Evolutionary conservation across 2,888 invertebrate species (phyloP), one percentile per base, ranked within the genome.

Genomic region (Panzeria rudis): DNA sequence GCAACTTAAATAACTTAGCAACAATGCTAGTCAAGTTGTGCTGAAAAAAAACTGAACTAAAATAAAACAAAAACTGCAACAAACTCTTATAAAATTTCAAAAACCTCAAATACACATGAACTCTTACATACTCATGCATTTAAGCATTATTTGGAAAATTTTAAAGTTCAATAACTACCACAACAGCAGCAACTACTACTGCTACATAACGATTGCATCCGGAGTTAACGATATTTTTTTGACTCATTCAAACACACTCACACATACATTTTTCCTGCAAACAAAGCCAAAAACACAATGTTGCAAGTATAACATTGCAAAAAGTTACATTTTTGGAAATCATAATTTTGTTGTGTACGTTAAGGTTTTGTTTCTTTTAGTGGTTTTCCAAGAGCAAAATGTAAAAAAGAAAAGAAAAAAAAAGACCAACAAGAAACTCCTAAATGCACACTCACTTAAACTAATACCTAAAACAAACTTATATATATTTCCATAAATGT

Each of bases 401-500:
- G 1, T 23, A 17, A 23, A 35, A 20, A 35, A 25, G 29, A 61
- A 9, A 13, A 3, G 13, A 20, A 50, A 50, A 20, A 62, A n/a
- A 20, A 38, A 9, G 44, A 47, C 15, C 4, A 71, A 52, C 15
- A 61, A 75, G 23, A 62, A 68, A 54, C 54, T 56, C 35, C 20
- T 9, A 69, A 61, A 62, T 47, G 61, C 61, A 80, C 66, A 76
- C 69, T 71, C 38, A 71, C 69, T 76, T 71, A 56, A 66, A 71
- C 54, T 47, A 47, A 82, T 44, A 82, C 41, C 41, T 20, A 64
- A 71, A 75, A 80, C 25, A 76, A 64, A 76, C 72, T 69, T 38
- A 76, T 61, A 71, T 29, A 29, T 79, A 83, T 82, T 72, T 52
- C 72, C 79, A 83, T 83, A 79, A 86, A 83, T 79, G 79, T 83